Base-by-base conservation (phyloP, 2,797 vertebrate species). In the Gallirallus australis region DNA sequence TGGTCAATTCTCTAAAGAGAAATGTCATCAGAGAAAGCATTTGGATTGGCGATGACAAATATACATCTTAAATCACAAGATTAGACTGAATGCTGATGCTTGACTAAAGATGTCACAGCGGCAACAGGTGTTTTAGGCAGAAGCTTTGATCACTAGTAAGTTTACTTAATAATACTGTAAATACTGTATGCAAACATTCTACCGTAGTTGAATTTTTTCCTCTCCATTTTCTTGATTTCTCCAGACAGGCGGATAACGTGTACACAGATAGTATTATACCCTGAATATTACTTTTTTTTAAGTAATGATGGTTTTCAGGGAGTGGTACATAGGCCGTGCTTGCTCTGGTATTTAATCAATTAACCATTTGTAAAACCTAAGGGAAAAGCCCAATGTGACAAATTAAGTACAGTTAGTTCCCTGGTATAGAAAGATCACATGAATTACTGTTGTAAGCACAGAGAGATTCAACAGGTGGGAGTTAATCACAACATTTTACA, bases 121-220 rank as follows among this genome's bases (percentile, higher is more conserved):
- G 60, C 13, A 79, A 83, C 28, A 50, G 31, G 9, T 42, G 31
- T 10, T 94, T 88, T 57, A 89, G 77, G 84, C 63, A 93, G 59
- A 66, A 73, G 68, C 53, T 95, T 85, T 92, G 83, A 94, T 91
- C 88, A 54, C 73, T 82, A 80, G 2, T 83, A 90, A 72, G 35
- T 72, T 96, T 91, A 79, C 66, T 59, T 95, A 93, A 88, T 68
- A 63, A 79, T 50, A 60, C 21, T 42, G 12, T 83, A 94, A 94
- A 91, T 75, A 76, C 27, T 30, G 11, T 25, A 45, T 24, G 30
- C 25, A 94, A 91, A 83, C 73, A 83, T 60, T 92, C 24, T 50
- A 31, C 37, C 70, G 17, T 4, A 52, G 39, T 48, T 89, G 27
- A 45, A 57, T 86, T 79, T 75, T 69, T 89, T 56, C 30, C 30